These are phyloP conservation scores for Acanthosepion pharaonis DNA, from an alignment of 2,888 invertebrate genomes.

Conservation along the genomic window DNA sequence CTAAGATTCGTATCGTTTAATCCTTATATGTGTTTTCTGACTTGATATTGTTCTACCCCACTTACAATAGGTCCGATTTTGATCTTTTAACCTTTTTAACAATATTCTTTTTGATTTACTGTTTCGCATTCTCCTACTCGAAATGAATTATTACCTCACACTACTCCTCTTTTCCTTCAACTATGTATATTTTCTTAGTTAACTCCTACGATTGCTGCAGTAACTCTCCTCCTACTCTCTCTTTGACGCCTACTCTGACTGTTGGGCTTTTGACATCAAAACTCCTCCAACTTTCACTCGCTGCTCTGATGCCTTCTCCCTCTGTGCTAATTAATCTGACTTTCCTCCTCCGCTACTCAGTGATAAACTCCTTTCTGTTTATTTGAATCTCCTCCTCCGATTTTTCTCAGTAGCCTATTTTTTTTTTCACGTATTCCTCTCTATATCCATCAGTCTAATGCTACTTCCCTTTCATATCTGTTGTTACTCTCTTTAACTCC, in stretches of 20 bases:
- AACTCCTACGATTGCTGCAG: constrained; percentile 36
- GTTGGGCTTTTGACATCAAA: not conserved
- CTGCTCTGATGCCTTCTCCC: not conserved
- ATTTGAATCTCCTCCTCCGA: not conserved
- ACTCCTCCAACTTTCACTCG: not conserved
- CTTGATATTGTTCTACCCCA: not conserved
- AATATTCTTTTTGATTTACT: constrained; percentile 2
- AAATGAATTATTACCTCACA: constrained; percentile 33
- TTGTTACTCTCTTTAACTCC: not conserved
- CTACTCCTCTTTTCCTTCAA: not conserved
- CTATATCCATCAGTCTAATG: not conserved
- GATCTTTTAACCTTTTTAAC: not conserved
- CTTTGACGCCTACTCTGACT: not conserved
- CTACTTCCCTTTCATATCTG: not conserved
- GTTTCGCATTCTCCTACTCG: not conserved
- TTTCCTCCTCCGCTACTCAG: not conserved
- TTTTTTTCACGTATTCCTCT: not conserved
- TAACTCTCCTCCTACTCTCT: not conserved
- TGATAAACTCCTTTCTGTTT: not conserved
- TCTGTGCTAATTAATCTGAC: not conserved
- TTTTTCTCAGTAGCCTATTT: not conserved
- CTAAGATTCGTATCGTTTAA: no score
- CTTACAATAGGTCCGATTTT: not conserved
- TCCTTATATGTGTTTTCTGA: not conserved
- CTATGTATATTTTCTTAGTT: not conserved